phyloP scores from a whole-genome alignment of 1,140 invertebrate species.

The Popillia japonica region DNA sequence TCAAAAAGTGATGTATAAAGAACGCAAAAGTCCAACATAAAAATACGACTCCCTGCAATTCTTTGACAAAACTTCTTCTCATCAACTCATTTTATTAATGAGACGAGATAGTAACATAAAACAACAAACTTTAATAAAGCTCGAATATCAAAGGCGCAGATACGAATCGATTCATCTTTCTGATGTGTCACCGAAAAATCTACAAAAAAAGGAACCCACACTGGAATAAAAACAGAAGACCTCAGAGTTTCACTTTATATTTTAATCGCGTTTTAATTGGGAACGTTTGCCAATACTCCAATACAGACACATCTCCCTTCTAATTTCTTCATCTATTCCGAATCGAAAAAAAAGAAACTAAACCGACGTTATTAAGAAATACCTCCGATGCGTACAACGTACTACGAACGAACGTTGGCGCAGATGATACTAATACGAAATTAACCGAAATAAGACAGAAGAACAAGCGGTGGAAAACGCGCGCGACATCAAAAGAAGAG shows the following conservation, averaged over 20 bases:
- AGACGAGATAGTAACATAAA: background rate
- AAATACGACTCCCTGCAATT: too few species aligned
- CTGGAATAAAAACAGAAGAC: background rate
- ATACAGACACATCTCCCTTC: background rate
- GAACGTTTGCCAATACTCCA: slow-evolving; percentile 3
- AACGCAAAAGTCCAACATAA: too few species aligned
- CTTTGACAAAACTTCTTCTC: too few species aligned
- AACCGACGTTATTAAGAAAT: background rate
- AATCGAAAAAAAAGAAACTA: background rate
- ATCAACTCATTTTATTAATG: background rate
- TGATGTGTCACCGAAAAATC: background rate
- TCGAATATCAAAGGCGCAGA: background rate
- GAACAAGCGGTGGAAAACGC: slow-evolving; percentile 40
- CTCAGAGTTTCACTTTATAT: background rate
- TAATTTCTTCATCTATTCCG: slow-evolving; percentile 18
- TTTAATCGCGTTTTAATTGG: slow-evolving; percentile 18
- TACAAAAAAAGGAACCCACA: background rate
- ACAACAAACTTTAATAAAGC: slow-evolving; percentile 11
- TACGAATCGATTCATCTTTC: slow-evolving; percentile 2
- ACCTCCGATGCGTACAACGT: slow-evolving; percentile 5
- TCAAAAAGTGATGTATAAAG: too few species aligned
- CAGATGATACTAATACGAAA: slow-evolving; percentile 22
- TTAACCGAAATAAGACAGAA: slow-evolving; percentile 37
- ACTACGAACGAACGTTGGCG: background rate
- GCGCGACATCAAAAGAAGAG: slow-evolving; percentile 53